Evolutionary conservation across 1,140 invertebrate genomes (phyloP).

Genomic region (Oscheius sp.): DNA sequence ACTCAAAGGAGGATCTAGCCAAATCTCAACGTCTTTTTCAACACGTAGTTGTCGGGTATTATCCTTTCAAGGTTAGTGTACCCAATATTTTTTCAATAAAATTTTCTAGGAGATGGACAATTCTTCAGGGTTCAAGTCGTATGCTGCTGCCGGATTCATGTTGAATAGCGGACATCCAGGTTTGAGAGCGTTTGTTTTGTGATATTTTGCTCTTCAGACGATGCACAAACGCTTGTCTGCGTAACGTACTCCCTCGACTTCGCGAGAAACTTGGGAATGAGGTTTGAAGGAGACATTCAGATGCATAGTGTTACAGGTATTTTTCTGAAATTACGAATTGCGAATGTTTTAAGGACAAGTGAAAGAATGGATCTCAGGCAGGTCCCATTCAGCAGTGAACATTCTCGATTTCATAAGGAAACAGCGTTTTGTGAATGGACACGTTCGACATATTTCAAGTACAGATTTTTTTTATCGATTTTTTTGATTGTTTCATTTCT

Average conservation of each 20-base stretch:
- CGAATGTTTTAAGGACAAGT: no score
- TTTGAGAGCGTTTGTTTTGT: background rate
- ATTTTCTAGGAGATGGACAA: background rate
- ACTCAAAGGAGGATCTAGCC: background rate
- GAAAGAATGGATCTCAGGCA: background rate
- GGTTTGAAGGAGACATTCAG: background rate
- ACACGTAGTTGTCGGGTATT: background rate
- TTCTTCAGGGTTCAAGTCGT: background rate
- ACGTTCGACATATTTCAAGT: background rate
- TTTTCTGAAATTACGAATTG: no score
- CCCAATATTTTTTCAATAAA: background rate
- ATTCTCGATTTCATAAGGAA: background rate
- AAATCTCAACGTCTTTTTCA: background rate
- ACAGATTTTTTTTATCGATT: background rate
- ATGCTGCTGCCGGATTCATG: background rate
- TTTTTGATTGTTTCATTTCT: background rate
- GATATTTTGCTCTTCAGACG: background rate
- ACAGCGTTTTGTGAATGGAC: background rate
- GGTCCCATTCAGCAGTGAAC: background rate
- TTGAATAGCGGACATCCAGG: background rate
- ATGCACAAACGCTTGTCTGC: background rate
- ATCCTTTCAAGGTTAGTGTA: background rate
- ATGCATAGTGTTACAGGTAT: background rate
- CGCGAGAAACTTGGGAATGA: background rate
- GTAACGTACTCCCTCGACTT: background rate